Percentiles rank a stretch among this genome's conserved stretches.
These are phyloP conservation scores for Andricus grossulariae DNA, from an alignment of 1,140 invertebrate species.

Conservation along the genomic window DNA sequence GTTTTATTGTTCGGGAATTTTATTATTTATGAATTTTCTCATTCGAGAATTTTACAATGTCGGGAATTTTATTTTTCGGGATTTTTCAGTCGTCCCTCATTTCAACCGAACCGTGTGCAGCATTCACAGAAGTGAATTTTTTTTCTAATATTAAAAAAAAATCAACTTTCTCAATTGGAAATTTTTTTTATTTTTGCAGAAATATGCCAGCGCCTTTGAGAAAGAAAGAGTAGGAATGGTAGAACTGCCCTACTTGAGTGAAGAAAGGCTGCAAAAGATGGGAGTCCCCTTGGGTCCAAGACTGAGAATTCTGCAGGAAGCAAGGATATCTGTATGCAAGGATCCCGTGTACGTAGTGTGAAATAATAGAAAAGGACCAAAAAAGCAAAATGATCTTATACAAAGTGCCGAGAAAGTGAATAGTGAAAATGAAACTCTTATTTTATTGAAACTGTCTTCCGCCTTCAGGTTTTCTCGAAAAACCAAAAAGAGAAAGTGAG, in stretches of 20 bases:
- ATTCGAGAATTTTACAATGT: no score
- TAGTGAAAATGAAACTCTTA: conserved; percentile 3
- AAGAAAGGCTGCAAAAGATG: conserved; percentile 91
- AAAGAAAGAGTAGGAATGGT: conserved; percentile 93
- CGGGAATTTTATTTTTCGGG: no score
- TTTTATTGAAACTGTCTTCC: conserved; percentile 17
- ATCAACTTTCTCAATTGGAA: no score
- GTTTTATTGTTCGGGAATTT: no score
- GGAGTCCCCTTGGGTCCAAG: conserved; percentile 93
- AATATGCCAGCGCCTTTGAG: conserved; percentile 91
- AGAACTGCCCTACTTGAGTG: conserved; percentile 93
- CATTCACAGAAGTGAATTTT: no score
- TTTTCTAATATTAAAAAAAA: no score
- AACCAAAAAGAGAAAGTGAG: background rate
- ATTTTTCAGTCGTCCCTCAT: no score
- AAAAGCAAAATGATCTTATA: background rate
- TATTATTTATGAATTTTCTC: no score
- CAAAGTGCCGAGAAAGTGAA: conserved; percentile 13
- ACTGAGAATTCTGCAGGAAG: conserved; percentile 92
- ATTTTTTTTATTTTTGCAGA: conserved; percentile 78
- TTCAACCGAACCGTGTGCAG: no score
- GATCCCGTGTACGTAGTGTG: conserved; percentile 74
- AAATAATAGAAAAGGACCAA: conserved; percentile 12
- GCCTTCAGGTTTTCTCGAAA: background rate
- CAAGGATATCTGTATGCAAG: conserved; percentile 82